Conservation (phyloP, 2,113 vertebrate genomes). For the Gobius niger region DNA sequence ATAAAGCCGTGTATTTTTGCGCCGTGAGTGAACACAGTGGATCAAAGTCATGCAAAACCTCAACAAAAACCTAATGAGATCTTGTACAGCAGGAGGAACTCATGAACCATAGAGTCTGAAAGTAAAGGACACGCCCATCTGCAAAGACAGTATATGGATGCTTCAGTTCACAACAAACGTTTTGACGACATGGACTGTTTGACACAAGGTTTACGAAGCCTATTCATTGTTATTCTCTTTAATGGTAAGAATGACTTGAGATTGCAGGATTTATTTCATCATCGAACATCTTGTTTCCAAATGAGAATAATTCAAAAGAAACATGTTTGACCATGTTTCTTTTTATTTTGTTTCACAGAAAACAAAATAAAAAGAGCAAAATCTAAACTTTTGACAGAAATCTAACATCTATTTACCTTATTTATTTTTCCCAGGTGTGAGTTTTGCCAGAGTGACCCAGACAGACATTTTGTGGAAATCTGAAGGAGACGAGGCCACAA, state of each 20-base stretch:
- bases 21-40: conserved; percentile 30
- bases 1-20: conserved; percentile 44
- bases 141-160: neutral
- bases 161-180: no score
- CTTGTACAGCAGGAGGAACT: neutral
- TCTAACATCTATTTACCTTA: neutral
- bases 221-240: no score
- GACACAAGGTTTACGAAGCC: no score
- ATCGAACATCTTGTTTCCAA: no score
- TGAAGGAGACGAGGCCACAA: neutral
- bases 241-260: no score
- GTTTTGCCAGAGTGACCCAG: neutral
- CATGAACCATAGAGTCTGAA: neutral
- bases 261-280: no score
- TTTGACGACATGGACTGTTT: no score
- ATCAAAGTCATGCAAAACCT: neutral
- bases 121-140: neutral
- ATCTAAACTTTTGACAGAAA: no score
- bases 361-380: no score
- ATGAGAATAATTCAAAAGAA: no score
- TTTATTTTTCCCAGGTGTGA: neutral
- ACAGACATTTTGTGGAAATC: neutral
- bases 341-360: no score
- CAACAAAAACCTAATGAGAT: neutral
- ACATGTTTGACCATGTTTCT: no score